Evolutionary conservation across 2,888 invertebrate genomes (phyloP).

Genomic region (Drosophila cognata): DNA sequence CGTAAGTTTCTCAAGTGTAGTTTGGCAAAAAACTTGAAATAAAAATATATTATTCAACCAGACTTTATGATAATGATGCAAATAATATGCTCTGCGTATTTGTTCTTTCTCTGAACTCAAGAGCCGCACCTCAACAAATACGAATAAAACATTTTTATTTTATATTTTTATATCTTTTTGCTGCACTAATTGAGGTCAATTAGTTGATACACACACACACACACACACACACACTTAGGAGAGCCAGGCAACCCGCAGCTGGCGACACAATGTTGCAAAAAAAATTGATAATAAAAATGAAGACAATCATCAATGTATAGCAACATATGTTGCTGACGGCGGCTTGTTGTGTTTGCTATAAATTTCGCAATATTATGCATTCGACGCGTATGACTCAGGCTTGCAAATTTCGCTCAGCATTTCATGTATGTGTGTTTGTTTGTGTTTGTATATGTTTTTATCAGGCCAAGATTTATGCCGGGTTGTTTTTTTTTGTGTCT

Average conservation of each 20-base stretch:
- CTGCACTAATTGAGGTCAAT: constrained; percentile 83
- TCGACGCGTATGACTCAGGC: constrained; percentile 63
- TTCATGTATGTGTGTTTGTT: constrained; percentile 6
- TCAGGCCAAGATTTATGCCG: constrained; percentile 57
- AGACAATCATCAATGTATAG: constrained; percentile 62
- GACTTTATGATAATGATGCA: constrained; percentile 13
- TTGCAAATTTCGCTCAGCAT: constrained; percentile 18
- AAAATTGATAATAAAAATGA: constrained; percentile 17
- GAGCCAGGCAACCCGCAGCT: constrained; percentile 39
- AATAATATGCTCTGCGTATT: constrained; percentile 27
- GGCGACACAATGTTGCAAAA: constrained; percentile 52
- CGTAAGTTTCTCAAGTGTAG: neutral
- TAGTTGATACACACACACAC: constrained; percentile 74
- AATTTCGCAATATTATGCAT: constrained; percentile 68
- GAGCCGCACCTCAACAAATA: constrained; percentile 48
- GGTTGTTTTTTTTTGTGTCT: constrained; percentile 19
- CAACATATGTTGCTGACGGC: constrained; percentile 45
- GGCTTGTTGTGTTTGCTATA: constrained; percentile 40
- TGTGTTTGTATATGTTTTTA: constrained; percentile 8
- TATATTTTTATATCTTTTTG: constrained; percentile 26
- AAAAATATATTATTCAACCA: constrained; percentile 4
- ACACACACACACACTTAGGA: constrained; percentile 11
- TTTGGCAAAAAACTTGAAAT: neutral
- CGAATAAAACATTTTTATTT: constrained; percentile 38
- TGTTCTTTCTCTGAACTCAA: constrained; percentile 26